phyloP scores from a whole-genome alignment of 2,113 vertebrate genomes.

The Ornithorhynchus anatinus region DNA sequence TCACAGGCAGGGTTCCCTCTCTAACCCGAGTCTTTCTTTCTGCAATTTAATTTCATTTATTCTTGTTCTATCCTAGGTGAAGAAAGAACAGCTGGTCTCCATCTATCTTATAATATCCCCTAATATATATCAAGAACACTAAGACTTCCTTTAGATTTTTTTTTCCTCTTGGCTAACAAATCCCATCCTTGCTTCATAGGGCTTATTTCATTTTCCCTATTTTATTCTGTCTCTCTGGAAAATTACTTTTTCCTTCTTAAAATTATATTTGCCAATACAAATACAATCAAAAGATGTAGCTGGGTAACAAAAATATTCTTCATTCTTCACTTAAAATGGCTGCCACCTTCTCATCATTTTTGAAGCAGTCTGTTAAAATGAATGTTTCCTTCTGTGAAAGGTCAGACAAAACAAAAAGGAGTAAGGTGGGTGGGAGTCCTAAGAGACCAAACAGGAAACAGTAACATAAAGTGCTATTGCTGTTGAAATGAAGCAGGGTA shows the following conservation, averaged over 20 bases:
- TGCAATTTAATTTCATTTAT: not conserved
- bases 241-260: not conserved
- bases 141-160: not conserved
- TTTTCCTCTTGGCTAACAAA: not conserved
- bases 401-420: constrained; percentile 31
- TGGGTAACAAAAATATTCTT: not conserved
- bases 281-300: not conserved
- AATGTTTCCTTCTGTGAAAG: constrained; percentile 32
- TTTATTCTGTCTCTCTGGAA: too few relatives aligned
- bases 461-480: not conserved
- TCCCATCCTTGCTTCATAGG: not conserved
- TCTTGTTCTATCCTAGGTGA: not conserved
- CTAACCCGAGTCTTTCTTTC: constrained; percentile 4
- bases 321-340: not conserved
- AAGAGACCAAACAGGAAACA: constrained; percentile 19
- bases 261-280: not conserved
- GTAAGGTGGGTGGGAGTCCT: constrained; percentile 1
- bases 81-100: not conserved
- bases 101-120: not conserved
- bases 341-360: too few relatives aligned
- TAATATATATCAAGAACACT: not conserved
- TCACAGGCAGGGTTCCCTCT: too few relatives aligned
- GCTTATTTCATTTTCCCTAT: not conserved
- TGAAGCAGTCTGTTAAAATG: too few relatives aligned
- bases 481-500: not conserved